Evolutionary conservation across 2,888 invertebrate genomes (phyloP), one percentile per base, ranked within the genome.

Genomic region (Amphipoea lucens): DNA sequence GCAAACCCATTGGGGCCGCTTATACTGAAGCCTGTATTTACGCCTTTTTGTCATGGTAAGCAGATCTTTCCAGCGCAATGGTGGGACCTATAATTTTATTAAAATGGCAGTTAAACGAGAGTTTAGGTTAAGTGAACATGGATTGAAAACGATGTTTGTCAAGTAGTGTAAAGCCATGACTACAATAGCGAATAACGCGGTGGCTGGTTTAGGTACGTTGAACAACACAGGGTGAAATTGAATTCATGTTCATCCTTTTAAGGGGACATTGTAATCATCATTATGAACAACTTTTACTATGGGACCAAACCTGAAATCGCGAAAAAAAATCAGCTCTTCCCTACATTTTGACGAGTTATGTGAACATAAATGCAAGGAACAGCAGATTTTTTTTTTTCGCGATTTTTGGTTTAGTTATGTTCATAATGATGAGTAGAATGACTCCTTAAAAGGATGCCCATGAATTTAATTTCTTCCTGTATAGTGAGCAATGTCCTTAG

Each of bases 11-110:
- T 14, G 79, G 45, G 84, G 42, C 68, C 79, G 62, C 45, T 72
- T 63, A 63, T 17, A 20, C 20, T 48, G n/a, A 36, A 65, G 29
- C 70, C 36, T 60, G 51, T 83, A 57, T 83, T 69, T 78, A 83
- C n/a, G 14, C n/a, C 42, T 60, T 72, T 82, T 83, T 78, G 78
- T 83, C 1, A 83, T 81, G 83, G 72, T 68, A 70, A 68, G 54
- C 71, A 68, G 11, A 60, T 60, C 4, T 36, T 51, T 1, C 4
- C 12, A 23, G 40, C 17, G 51, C 17, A 12, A 42, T 57, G 36
- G 23, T 36, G 65, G 17, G 14, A 45, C 51, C 29, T 51, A 51
- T 80, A 42, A 67, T 29, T 79, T 62, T 51, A 68, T 79, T 51
- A 68, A 29, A 78, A 62, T 60, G 2, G 4, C 17, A 12, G 40